Evolutionary conservation across 2,113 vertebrate genomes (phyloP).

Genomic region (Alectura lathami): DNA sequence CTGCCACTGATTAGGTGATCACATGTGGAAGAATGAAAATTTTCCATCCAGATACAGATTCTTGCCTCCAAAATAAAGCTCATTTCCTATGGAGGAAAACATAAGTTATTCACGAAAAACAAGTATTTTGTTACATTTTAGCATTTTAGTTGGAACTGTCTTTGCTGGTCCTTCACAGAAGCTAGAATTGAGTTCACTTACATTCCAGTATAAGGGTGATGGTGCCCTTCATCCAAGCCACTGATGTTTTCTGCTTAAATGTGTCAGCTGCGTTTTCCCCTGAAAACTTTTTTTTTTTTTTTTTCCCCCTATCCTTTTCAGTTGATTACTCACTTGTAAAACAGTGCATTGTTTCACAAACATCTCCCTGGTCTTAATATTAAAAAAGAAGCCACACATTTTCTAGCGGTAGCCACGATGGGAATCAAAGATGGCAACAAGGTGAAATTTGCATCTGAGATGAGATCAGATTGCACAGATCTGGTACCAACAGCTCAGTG

Average conservation of each 20-base stretch:
- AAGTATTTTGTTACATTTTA: neutral
- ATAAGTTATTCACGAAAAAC: neutral
- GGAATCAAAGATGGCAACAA: fast-evolving
- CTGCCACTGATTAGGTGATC: neutral
- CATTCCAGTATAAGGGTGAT: neutral
- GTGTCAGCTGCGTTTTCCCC: neutral
- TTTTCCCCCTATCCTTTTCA: neutral
- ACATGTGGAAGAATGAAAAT: neutral
- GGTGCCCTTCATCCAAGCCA: neutral
- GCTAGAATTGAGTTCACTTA: neutral
- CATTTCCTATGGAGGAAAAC: neutral
- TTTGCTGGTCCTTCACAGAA: neutral
- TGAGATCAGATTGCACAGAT: too few relatives aligned
- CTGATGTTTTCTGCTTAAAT: neutral
- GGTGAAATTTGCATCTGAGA: neutral
- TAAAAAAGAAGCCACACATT: neutral
- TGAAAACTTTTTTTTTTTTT: neutral
- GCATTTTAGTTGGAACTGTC: neutral
- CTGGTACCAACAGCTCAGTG: neutral
- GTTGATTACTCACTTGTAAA: neutral
- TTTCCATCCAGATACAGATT: neutral
- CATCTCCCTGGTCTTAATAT: neutral
- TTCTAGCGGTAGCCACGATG: neutral
- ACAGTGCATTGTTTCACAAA: neutral
- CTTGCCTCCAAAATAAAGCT: neutral